Percentiles rank a stretch among this genome's conserved stretches.
Conservation (phyloP, 2,113 vertebrate genomes). For the Stercorarius parasiticus region DNA sequence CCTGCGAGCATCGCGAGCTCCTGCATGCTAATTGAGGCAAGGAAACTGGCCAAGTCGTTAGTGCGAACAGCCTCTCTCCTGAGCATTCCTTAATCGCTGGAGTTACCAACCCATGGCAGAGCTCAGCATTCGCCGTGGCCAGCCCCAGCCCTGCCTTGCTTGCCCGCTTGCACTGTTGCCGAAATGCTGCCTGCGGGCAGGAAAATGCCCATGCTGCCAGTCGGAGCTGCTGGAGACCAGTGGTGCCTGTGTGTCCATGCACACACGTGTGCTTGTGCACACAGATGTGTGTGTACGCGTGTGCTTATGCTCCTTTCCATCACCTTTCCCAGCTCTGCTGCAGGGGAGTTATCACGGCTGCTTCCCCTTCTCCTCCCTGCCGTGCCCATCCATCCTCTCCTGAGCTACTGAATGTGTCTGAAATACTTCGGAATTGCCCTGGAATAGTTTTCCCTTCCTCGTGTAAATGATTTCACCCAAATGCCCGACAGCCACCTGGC, state of each 20-base stretch:
- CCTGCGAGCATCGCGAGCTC: neutral
- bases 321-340: rapidly evolving
- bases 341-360: neutral
- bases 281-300: rapidly evolving
- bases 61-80: neutral
- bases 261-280: neutral
- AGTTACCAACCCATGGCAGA: rapidly evolving
- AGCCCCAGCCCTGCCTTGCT: neutral
- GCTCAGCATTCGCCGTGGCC: neutral
- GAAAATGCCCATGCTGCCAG: neutral
- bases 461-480: rapidly evolving
- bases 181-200: neutral
- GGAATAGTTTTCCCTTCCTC: neutral
- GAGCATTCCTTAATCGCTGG: neutral
- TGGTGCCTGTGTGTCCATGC: rapidly evolving
- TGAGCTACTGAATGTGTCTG: neutral
- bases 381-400: neutral
- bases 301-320: neutral
- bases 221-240: rapidly evolving
- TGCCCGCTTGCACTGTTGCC: rapidly evolving
- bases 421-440: neutral
- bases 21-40: neutral
- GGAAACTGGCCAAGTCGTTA: neutral
- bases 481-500: rapidly evolving
- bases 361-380: neutral